Evolutionary conservation across 23 tunicate species (phyloP).

Genomic region (Halocynthia roretzi): DNA sequence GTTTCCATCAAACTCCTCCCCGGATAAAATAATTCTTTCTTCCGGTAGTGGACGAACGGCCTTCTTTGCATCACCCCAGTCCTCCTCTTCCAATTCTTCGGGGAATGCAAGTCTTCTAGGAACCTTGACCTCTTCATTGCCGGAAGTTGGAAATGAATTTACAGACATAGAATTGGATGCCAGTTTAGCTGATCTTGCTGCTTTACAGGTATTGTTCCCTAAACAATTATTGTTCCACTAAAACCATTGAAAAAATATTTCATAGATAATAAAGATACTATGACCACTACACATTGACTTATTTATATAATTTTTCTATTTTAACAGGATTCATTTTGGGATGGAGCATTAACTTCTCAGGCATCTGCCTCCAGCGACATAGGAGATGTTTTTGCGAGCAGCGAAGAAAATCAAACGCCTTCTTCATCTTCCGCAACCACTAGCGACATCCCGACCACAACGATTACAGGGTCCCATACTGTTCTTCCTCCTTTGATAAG

Average conservation of each 20-base stretch:
- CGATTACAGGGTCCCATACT: neutral
- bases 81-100: constrained; percentile 37
- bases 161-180: constrained; percentile 74
- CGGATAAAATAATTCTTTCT: constrained; percentile 19
- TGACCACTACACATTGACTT: too few species aligned
- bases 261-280: neutral
- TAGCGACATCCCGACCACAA: constrained; percentile 17
- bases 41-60: constrained; percentile 10
- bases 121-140: constrained; percentile 4
- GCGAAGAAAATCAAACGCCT: neutral
- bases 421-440: constrained; percentile 10
- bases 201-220: constrained; percentile 40
- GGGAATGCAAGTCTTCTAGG: constrained; percentile 45
- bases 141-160: constrained; percentile 20
- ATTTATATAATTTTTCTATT: neutral
- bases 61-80: constrained; percentile 15
- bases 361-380: neutral
- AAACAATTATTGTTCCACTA: neutral
- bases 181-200: constrained; percentile 79
- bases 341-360: constrained; percentile 22
- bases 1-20: constrained; percentile 1
- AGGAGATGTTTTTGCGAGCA: constrained; percentile 5
- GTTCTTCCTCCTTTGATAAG: constrained; percentile 26
- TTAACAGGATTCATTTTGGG: constrained; percentile 70
- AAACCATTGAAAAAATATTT: neutral